These are phyloP conservation scores for Thaleichthys pacificus DNA, from an alignment of 2,797 vertebrate genomes.

Conservation along the genomic window DNA sequence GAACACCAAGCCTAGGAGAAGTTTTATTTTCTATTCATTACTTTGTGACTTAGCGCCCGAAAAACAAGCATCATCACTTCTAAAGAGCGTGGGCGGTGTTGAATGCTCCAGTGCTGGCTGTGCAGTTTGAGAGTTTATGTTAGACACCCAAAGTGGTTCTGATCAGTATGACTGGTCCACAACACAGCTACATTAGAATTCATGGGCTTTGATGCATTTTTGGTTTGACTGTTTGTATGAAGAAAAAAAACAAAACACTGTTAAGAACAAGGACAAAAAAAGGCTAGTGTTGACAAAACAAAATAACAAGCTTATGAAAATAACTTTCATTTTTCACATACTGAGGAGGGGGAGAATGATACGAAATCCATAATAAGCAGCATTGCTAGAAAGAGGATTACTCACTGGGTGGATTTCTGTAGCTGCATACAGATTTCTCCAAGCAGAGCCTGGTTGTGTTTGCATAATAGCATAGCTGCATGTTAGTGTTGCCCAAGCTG, in stretches of 20 bases:
- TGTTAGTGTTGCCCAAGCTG: background rate
- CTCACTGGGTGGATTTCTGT: background rate
- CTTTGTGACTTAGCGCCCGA: background rate
- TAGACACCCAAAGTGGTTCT: background rate
- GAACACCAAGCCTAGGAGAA: too few species aligned
- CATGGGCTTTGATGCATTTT: background rate
- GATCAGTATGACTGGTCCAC: background rate
- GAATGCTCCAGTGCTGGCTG: background rate
- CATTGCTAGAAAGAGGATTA: background rate
- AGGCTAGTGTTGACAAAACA: background rate
- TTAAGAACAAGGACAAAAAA: background rate
- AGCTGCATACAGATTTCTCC: background rate
- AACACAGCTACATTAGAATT: background rate
- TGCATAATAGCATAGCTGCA: background rate
- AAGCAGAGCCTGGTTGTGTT: background rate
- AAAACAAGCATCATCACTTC: constrained; percentile 3
- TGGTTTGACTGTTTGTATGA: background rate
- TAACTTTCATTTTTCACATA: background rate
- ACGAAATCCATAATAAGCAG: background rate
- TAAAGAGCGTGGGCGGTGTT: background rate
- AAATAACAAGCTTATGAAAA: too few species aligned
- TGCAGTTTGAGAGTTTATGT: background rate
- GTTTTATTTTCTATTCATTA: background rate
- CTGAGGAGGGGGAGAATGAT: background rate
- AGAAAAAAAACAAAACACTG: background rate